Evolutionary conservation across 2,113 vertebrate genomes (phyloP), one percentile per base, ranked within the genome.

Genomic region (Hippolais icterina): DNA sequence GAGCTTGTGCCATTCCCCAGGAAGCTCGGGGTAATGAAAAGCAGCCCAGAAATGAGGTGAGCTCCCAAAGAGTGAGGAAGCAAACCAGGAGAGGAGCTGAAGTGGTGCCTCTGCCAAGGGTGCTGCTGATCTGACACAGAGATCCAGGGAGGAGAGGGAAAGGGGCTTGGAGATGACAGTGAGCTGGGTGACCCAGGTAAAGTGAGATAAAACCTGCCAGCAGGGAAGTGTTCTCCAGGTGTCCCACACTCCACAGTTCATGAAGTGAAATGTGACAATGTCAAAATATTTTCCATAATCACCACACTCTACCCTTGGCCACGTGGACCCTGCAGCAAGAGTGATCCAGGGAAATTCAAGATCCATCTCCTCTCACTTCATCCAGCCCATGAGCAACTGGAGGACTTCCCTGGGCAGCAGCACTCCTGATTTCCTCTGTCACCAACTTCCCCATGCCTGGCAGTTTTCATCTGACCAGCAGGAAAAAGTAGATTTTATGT

Each of bases 41-140:
- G 24, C 70, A 59, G 65, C 71, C 41, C 14, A 21, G 56, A 14
- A 65, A 23, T 0, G 12, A 33, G 22, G 49, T 6, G 6, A 89
- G 41, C 1, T 64, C 49, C 59, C 70, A 21, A 23, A 15, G 25
- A 42, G 24, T 0, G 0, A 1, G 2, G 27, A 44, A 44, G 21
- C 15, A 37, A 21, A n/a, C 6, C 18, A 21, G 56, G 39, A 37
- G 15, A 14, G n/a, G 47, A n/a, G 23, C 31, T 71, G 63, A 7
- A 28, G 47, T 2, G 46, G 23, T 13, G 66, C 76, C 54, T 27
- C 24, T 57, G 52, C 52, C 78, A 28, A 20, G 74, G 57, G 4
- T 10, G 35, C 10, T 66, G 41, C 78, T 61, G 78, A 37, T 16
- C 72, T 4, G 2, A 3, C 7, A 31, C 57, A 42, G 52, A 33